Base-by-base conservation (phyloP, 1,140 invertebrate genomes). In the Agraylea sexmaculata region DNA sequence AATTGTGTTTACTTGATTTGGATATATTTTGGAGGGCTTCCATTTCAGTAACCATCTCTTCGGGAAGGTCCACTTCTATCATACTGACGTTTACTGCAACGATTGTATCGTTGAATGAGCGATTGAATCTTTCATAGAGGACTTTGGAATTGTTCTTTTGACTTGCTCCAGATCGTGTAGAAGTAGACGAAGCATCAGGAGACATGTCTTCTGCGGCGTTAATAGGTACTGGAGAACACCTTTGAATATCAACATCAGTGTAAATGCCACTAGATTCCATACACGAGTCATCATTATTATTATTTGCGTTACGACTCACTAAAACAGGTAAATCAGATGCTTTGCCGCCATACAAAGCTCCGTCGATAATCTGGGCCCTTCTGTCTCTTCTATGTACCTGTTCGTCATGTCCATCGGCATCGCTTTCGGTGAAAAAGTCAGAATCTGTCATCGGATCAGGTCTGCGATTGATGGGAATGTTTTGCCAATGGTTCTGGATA, bases 191-290 rank as follows among this genome's bases (percentile, higher is more conserved):
- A 13, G 66, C 63, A 48, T 69, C 71, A 10, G 71, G 70, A 21
- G 71, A 72, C 59, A 74, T 66, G 46, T 74, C 73, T 48, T 68
- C 60, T 20, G 67, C 63, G 22, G 60, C 63, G 37, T 68, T 65
- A 21, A 68, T 49, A 42, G 64, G 62, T 5, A 68, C 57, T 21
- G 65, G 65, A 19, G 65, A 68, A 18, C 59, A 53, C 25, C 71
- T 60, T 37, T 73, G 69, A 47, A 71, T 80, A 52, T 88, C 84
- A 36, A 86, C 74, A 55, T 88, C 84, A 0, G 84, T 87, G 49
- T 84, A 87, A 12, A 88, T 77, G 0, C 84, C 84, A 50, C 83
- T 86, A 0, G 83, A 88, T 53, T 87, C 84, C 84, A 87, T 87
- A 52, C 71, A 74, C 1, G 71, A 74, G 49, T 74, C 71, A 53